Evolutionary conservation across 2,888 invertebrate genomes (phyloP), one percentile per base, ranked within the genome.

Genomic region (Amiota minor): DNA sequence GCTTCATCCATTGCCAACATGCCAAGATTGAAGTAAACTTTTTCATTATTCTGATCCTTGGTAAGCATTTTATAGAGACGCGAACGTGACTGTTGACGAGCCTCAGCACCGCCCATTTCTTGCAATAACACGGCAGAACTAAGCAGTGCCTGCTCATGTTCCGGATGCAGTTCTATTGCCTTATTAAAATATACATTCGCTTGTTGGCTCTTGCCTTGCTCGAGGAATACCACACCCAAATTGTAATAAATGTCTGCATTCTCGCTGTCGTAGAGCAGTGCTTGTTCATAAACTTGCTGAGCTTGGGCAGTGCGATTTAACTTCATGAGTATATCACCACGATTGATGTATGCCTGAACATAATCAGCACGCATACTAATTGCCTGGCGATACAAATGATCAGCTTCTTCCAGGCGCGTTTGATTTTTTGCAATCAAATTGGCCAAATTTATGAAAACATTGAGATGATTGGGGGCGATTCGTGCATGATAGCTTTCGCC

Each of bases 321-420:
- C 90, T 97, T 98, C 89, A 98, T 96, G 79, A 98, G 92, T 87
- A 98, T 96, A 90, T 98, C 98, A 0, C 98, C 98, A 73, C 98
- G 93, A 91, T 98, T 98, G 80, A 98, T 98, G 89, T 98, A 98
- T 10, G 98, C 98, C 89, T 89, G 81, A 94, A 89, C 88, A 89
- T 98, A 98, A 91, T 98, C 98, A 0, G 98, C 94, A 79, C 98
- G 92, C 98, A 98, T 98, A 87, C 97, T 97, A 79, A 98, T 98
- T 12, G 98, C 98, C 89, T 98, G 98, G 75, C 97, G 92, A 87
- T 98, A 97, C 67, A 98, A 89, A 92, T 96, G 92, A 90, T 98
- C 98, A 0, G 98, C 98, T 90, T 98, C 98, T 89, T 97, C 96
- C 72, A 98, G 90, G 72, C 98, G 92, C 3, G 97, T 96, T 46